A percentile compares a stretch with the other conserved stretches of the same genome.
phyloP scores from a whole-genome alignment of 2,888 invertebrate species.

The Sinotaia quadrata region DNA sequence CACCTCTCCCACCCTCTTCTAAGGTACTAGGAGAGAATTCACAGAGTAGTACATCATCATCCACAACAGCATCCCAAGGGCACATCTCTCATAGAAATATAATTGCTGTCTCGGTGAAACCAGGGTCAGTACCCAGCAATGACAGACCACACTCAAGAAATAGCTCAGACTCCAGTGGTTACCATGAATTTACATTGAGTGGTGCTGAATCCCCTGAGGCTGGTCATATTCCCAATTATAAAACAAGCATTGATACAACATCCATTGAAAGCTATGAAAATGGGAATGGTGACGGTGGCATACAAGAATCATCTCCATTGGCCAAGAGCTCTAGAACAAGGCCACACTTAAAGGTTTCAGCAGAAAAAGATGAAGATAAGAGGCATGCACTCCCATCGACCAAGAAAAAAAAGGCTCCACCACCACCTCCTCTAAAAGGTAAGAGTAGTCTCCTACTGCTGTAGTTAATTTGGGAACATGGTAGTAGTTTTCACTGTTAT shows the following conservation, averaged over 20 bases:
- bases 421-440: conserved; percentile 47
- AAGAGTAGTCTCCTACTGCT: too few relatives aligned
- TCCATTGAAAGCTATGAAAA: conserved; percentile 59
- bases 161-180: conserved; percentile 83
- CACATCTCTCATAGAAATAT: conserved; percentile 42
- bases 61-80: not conserved
- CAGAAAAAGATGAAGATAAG: conserved; percentile 7
- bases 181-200: conserved; percentile 79
- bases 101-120: conserved; percentile 39
- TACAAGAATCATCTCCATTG: conserved; percentile 42
- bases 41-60: not conserved
- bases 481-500: too few relatives aligned
- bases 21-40: conserved; percentile 37
- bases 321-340: conserved; percentile 34
- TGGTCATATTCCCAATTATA: conserved; percentile 38
- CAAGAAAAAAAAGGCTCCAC: conserved; percentile 60
- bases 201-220: conserved; percentile 69
- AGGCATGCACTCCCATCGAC: conserved; percentile 35
- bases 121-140: conserved; percentile 28
- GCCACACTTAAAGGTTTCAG: not conserved
- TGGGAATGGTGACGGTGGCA: conserved; percentile 55
- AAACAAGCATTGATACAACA: conserved; percentile 55
- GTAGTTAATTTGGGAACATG: too few relatives aligned
- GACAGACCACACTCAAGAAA: conserved; percentile 77
- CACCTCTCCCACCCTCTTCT: conserved; percentile 69